Evolutionary conservation across 1,140 invertebrate species (phyloP).

Genomic region (Zelostemma sp.): DNA sequence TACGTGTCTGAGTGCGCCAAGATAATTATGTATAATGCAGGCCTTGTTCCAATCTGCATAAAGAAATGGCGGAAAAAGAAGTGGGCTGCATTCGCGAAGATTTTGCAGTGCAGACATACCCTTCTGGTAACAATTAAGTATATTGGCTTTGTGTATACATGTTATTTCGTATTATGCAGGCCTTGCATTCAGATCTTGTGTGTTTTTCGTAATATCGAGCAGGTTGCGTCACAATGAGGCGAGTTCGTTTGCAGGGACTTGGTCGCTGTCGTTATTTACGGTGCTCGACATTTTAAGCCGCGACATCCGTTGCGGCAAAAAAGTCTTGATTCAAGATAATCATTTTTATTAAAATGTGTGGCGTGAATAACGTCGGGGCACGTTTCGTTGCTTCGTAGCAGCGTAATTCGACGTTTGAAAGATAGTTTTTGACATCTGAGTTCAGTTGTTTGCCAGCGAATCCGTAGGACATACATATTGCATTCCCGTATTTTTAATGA

Average conservation of each 20-base stretch:
- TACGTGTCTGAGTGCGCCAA: slow-evolving; percentile 38
- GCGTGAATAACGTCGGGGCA: too few relatives aligned
- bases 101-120: slow-evolving; percentile 25
- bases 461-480: too few relatives aligned
- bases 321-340: too few relatives aligned
- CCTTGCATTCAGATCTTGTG: slow-evolving; percentile 21
- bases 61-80: slow-evolving; percentile 43
- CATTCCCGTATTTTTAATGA: too few relatives aligned
- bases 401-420: too few relatives aligned
- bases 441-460: too few relatives aligned
- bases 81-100: slow-evolving; percentile 23
- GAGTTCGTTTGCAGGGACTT: slow-evolving; percentile 19
- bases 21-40: slow-evolving; percentile 47
- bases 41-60: slow-evolving; percentile 44
- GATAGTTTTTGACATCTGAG: too few relatives aligned
- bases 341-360: too few relatives aligned
- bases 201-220: slow-evolving; percentile 7
- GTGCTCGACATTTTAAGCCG: too few relatives aligned
- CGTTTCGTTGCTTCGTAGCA: too few relatives aligned
- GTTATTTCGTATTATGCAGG: slow-evolving; percentile 19
- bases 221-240: slow-evolving; percentile 10
- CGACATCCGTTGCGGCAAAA: too few relatives aligned
- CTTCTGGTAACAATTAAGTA: slow-evolving; percentile 27
- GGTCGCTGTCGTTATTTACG: slow-evolving; percentile 20
- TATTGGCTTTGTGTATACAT: slow-evolving; percentile 24